Conservation (phyloP, 1,140 invertebrate species). For the Delia radicum region DNA sequence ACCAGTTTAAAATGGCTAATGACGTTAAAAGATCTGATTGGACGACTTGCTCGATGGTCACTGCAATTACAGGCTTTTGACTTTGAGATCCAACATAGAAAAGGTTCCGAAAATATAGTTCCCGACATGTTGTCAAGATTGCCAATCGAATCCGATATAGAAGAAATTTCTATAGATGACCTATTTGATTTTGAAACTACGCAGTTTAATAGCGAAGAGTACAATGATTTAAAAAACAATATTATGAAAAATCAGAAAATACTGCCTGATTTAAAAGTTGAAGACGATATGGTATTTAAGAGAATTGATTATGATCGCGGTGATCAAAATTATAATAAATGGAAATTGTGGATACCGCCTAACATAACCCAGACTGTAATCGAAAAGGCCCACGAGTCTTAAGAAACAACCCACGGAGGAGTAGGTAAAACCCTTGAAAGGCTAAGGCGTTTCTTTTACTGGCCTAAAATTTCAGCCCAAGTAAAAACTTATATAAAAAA, state of each 20-base stretch:
- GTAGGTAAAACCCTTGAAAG: neutral
- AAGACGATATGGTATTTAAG: neutral
- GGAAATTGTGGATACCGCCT: neutral
- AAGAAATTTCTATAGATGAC: neutral
- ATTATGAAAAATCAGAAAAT: neutral
- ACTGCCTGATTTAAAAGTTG: neutral
- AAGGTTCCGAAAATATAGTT: neutral
- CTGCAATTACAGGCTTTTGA: constrained; percentile 3
- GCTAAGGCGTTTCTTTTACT: neutral
- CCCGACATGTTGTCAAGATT: neutral
- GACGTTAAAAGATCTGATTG: neutral
- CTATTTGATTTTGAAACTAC: neutral
- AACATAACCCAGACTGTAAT: neutral
- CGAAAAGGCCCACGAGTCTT: neutral
- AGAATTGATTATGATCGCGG: neutral
- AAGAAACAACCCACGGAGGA: neutral
- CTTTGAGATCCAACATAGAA: neutral
- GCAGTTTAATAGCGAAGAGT: neutral
- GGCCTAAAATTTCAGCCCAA: no score
- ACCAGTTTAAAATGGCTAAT: neutral
- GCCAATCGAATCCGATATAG: neutral
- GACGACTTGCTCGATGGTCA: neutral
- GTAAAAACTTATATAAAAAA: no score
- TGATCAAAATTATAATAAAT: neutral
- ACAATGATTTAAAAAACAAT: neutral